Evolutionary conservation across 2,888 invertebrate genomes (phyloP).

Genomic region (Pyrocoelia pectoralis): DNA sequence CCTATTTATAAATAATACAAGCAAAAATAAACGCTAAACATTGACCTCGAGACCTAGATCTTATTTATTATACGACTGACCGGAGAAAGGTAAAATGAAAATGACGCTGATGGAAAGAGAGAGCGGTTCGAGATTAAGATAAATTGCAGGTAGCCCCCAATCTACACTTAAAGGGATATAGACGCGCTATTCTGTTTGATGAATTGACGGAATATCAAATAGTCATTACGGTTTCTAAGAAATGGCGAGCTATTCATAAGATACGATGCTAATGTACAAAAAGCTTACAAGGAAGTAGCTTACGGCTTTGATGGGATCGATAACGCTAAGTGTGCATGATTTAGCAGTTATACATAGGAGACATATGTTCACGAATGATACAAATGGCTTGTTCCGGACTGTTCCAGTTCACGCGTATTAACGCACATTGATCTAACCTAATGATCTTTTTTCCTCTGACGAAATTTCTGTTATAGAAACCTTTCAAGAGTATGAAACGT

Average conservation of each 20-base stretch:
- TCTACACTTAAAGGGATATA: conserved; percentile 36
- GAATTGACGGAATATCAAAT: conserved; percentile 50
- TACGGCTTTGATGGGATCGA: conserved; percentile 15
- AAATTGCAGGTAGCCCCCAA: conserved; percentile 43
- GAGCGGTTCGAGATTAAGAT: conserved; percentile 46
- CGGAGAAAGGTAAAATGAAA: conserved; percentile 45
- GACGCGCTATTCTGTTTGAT: conserved; percentile 36
- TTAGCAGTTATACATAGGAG: conserved; percentile 42
- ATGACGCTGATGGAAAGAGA: conserved; percentile 42
- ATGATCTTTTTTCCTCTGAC: conserved; percentile 22
- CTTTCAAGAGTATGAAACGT: conserved; percentile 21
- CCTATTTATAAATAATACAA: not conserved
- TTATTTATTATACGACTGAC: conserved; percentile 23
- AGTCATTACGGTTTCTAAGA: conserved; percentile 43
- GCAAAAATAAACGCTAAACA: conserved; percentile 14
- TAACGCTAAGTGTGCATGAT: conserved; percentile 40
- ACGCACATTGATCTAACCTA: conserved; percentile 29
- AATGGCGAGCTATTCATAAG: conserved; percentile 42
- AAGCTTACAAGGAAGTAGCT: conserved; percentile 24
- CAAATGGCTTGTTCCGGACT: conserved; percentile 50
- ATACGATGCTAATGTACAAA: conserved; percentile 37
- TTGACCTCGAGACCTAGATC: conserved; percentile 35
- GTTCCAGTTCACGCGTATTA: conserved; percentile 47
- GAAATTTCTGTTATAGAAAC: conserved; percentile 13
- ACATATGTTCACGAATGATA: conserved; percentile 48